These are phyloP conservation scores for Formica selysi DNA, from an alignment of 1,140 invertebrate species.

Conservation along the genomic window DNA sequence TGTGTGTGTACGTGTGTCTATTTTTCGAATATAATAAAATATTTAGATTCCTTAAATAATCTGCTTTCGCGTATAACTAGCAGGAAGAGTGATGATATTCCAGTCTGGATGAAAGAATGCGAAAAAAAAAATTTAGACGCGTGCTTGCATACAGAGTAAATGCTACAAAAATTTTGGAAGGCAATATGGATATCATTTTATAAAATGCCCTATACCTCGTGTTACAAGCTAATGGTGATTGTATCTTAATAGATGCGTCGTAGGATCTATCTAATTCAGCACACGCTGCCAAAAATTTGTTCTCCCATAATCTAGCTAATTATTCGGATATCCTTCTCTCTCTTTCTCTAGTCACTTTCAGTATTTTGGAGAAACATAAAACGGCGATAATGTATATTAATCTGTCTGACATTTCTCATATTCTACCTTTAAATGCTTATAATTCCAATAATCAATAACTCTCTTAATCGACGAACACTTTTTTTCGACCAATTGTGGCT, in stretches of 20 bases:
- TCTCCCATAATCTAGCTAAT: constrained; percentile 76
- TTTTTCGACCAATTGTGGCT: constrained; percentile 63
- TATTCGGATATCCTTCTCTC: constrained; percentile 31
- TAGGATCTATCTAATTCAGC: constrained; percentile 78
- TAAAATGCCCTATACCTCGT: constrained; percentile 81
- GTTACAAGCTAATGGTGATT: constrained; percentile 81
- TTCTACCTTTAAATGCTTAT: constrained; percentile 77
- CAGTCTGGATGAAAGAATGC: constrained; percentile 69
- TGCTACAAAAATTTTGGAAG: constrained; percentile 81
- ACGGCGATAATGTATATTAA: constrained; percentile 29
- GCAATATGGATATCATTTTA: constrained; percentile 79
- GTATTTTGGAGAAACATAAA: constrained; percentile 67
- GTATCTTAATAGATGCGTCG: constrained; percentile 79
- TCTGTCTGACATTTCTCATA: constrained; percentile 65
- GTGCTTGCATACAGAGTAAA: constrained; percentile 73
- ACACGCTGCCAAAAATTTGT: constrained; percentile 75
- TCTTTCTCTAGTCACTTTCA: constrained; percentile 72
- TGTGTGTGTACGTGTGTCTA: constrained; percentile 28
- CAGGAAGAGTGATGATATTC: constrained; percentile 77
- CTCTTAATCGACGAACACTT: constrained; percentile 72
- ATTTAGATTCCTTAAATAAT: constrained; percentile 68
- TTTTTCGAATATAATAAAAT: constrained; percentile 65
- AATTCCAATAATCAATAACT: constrained; percentile 66
- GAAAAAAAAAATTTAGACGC: constrained; percentile 64
- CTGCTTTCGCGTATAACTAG: constrained; percentile 74